Conservation (phyloP, 2,888 invertebrate species). For the Punctoribates punctum region DNA sequence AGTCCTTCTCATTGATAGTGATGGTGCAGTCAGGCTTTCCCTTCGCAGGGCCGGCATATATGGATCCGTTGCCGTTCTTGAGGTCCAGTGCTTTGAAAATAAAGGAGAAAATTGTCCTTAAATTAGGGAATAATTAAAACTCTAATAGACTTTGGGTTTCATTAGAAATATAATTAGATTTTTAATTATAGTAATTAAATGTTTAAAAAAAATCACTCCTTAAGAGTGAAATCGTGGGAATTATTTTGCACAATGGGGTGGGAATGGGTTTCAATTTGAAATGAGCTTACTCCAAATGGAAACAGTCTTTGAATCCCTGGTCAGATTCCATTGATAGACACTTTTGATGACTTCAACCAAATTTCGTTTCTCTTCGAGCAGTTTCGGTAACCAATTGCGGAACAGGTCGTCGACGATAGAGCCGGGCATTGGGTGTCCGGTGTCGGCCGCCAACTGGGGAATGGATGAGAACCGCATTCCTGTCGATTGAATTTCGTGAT, state of each 20-base stretch:
- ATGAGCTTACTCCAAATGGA: slow-evolving; percentile 71
- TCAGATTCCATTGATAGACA: slow-evolving; percentile 78
- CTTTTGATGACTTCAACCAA: slow-evolving; percentile 75
- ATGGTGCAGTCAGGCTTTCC: slow-evolving; percentile 80
- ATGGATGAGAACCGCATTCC: neutral
- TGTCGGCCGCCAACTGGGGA: neutral
- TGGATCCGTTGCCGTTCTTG: slow-evolving; percentile 63
- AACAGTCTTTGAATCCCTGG: slow-evolving; percentile 70
- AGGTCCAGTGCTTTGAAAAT: slow-evolving; percentile 65
- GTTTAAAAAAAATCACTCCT: too few relatives aligned
- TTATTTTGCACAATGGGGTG: too few relatives aligned
- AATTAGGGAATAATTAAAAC: too few relatives aligned
- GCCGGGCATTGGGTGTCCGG: neutral
- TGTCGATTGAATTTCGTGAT: neutral
- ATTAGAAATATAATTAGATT: too few relatives aligned
- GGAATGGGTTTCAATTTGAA: too few relatives aligned
- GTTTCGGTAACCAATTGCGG: slow-evolving; percentile 34
- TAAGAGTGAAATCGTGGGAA: too few relatives aligned
- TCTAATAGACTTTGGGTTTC: neutral
- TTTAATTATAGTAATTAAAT: too few relatives aligned
- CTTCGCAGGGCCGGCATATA: slow-evolving; percentile 70
- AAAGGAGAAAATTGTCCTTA: neutral
- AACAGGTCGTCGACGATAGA: slow-evolving; percentile 34
- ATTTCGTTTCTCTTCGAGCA: slow-evolving; percentile 51
- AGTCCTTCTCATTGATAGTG: slow-evolving; percentile 76